Percentiles rank a stretch among this genome's conserved stretches.
Evolutionary conservation across 2,797 vertebrate genomes (phyloP).

Genomic region (Argyrosomus regius): DNA sequence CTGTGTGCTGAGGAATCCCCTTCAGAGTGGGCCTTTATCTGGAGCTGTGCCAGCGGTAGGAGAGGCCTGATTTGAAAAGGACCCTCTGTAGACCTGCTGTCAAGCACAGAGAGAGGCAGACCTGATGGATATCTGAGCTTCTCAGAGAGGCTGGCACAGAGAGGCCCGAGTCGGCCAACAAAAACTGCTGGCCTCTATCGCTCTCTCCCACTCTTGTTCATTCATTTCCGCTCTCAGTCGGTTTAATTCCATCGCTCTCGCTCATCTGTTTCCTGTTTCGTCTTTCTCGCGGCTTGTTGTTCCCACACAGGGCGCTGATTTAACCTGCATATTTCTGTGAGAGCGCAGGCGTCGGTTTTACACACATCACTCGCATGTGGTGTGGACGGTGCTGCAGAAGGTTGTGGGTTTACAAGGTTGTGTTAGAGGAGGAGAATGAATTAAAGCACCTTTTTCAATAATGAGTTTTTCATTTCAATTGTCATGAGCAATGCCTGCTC

Average conservation of each 20-base stretch:
- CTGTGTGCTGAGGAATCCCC: constrained; percentile 67
- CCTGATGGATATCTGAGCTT: constrained; percentile 76
- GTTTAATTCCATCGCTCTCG: constrained; percentile 46
- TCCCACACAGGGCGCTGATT: neutral
- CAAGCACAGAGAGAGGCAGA: constrained; percentile 62
- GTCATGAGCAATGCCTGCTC: neutral
- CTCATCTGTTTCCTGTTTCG: constrained; percentile 63
- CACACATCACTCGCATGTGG: neutral
- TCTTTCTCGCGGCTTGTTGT: constrained; percentile 1
- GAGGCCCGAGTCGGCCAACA: constrained; percentile 54
- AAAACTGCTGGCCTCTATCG: constrained; percentile 46
- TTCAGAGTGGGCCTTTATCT: constrained; percentile 66
- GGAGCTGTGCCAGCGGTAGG: constrained; percentile 64
- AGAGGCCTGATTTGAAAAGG: constrained; percentile 68
- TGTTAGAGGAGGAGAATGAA: constrained; percentile 12
- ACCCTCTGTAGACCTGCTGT: constrained; percentile 73
- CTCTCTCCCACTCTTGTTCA: constrained; percentile 50
- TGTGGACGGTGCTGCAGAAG: neutral
- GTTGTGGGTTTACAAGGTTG: constrained; percentile 23
- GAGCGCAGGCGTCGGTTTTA: neutral
- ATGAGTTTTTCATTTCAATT: constrained; percentile 25
- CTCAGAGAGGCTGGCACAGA: constrained; percentile 56
- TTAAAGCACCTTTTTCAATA: constrained; percentile 15
- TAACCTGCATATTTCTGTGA: constrained; percentile 26
- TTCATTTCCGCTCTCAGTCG: constrained; percentile 57